These are phyloP conservation scores for Sebastolobus altivelis DNA, from an alignment of 2,797 vertebrate species.

Conservation along the genomic window DNA sequence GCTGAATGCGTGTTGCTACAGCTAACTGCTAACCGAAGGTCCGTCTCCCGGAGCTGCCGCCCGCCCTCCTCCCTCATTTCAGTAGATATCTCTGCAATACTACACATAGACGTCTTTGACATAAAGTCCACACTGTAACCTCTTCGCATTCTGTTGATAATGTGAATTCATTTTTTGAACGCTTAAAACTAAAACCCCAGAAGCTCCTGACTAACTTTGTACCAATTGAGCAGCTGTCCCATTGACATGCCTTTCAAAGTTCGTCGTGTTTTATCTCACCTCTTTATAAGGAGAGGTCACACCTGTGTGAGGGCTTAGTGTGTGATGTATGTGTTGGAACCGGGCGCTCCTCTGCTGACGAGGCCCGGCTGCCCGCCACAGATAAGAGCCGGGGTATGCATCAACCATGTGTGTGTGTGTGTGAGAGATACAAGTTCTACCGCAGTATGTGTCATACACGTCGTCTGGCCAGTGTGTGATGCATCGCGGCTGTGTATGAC, in stretches of 20 bases:
- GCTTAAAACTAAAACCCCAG: not conserved
- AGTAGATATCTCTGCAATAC: rapidly evolving
- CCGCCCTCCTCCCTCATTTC: not conserved
- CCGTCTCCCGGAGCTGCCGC: too few relatives aligned
- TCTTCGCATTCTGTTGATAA: too few relatives aligned
- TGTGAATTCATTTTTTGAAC: too few relatives aligned
- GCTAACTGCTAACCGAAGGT: too few relatives aligned
- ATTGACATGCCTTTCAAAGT: conserved; percentile 65
- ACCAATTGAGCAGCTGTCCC: conserved; percentile 63
- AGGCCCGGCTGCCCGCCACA: conserved; percentile 80
- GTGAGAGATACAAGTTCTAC: conserved; percentile 46
- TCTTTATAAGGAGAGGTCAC: conserved; percentile 69
- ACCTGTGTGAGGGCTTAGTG: conserved; percentile 61
- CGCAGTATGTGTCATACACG: conserved; percentile 57
- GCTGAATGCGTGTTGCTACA: too few relatives aligned
- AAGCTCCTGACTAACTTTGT: conserved; percentile 47
- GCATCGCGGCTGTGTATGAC: conserved; percentile 47
- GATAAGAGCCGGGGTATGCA: conserved; percentile 85
- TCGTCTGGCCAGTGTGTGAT: conserved; percentile 48
- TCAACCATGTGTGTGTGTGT: conserved; percentile 62
- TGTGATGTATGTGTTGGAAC: conserved; percentile 80
- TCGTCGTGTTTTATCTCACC: conserved; percentile 60
- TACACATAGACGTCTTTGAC: too few relatives aligned
- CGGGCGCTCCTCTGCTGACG: conserved; percentile 66
- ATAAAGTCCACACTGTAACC: too few relatives aligned